Conservation (phyloP, 2,888 invertebrate species). For the Oegoconia quadripuncta region DNA sequence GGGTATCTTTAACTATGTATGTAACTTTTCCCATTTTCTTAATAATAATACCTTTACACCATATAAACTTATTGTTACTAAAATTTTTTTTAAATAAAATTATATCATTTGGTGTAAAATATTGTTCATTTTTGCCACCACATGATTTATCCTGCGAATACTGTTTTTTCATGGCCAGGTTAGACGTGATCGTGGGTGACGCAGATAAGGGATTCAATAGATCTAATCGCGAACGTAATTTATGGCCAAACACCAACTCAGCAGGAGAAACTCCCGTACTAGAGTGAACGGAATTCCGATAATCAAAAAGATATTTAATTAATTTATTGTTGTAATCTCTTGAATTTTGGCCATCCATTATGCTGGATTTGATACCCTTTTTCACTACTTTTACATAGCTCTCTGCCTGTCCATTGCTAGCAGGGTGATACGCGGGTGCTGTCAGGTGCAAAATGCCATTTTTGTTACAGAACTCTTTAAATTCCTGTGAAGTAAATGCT, state of each 20-base stretch:
- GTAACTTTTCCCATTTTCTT: too few species aligned
- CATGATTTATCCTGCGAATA: too few species aligned
- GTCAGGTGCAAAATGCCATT: constrained; percentile 13
- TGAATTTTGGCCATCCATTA: background rate
- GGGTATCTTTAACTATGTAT: too few species aligned
- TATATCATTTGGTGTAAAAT: too few species aligned
- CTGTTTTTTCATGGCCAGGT: too few species aligned
- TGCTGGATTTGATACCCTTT: background rate
- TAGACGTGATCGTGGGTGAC: constrained; percentile 1
- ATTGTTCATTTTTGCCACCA: too few species aligned
- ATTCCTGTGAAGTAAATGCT: constrained; percentile 4
- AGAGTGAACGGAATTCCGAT: constrained; percentile 9
- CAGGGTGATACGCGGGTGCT: constrained; percentile 9
- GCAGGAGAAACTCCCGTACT: constrained; percentile 12
- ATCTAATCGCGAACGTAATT: constrained; percentile 8
- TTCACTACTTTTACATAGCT: constrained; percentile 14
- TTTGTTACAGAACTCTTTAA: constrained; percentile 5
- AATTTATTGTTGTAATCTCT: background rate
- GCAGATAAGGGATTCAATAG: background rate
- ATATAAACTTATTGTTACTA: too few species aligned
- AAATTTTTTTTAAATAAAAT: too few species aligned
- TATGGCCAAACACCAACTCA: constrained; percentile 9
- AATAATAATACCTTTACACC: too few species aligned
- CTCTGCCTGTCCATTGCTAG: too few species aligned
- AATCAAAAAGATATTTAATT: constrained; percentile 7